phyloP scores from a whole-genome alignment of 2,888 invertebrate genomes.

The Psylliodes chrysocephalus region DNA sequence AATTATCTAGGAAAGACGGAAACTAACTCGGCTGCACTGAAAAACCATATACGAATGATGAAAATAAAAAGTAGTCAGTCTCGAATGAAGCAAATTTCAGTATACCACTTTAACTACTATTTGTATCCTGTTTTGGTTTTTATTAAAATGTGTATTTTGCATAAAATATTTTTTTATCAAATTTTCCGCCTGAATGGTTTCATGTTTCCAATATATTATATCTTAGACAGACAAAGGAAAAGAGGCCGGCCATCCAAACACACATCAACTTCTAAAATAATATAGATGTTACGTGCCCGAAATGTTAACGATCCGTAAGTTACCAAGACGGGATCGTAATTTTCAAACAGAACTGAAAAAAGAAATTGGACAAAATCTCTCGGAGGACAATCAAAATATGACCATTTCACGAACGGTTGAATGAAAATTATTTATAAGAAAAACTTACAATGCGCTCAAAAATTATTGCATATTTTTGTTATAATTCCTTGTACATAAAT shows the following conservation, averaged over 20 bases:
- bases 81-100: too few relatives aligned
- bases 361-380: conserved; percentile 12
- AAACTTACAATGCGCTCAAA: too few relatives aligned
- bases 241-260: conserved; percentile 15
- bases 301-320: conserved; percentile 25
- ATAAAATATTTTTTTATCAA: conserved; percentile 2
- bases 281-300: conserved; percentile 53
- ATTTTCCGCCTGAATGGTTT: neutral
- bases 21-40: too few relatives aligned
- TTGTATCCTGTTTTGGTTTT: neutral
- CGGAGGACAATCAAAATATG: neutral
- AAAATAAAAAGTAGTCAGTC: too few relatives aligned
- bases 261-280: conserved; percentile 54
- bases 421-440: too few relatives aligned
- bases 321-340: conserved; percentile 32
- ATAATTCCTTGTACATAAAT: too few relatives aligned
- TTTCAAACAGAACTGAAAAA: conserved; percentile 34
- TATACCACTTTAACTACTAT: too few relatives aligned
- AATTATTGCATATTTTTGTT: too few relatives aligned
- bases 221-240: neutral
- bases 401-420: neutral
- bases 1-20: too few relatives aligned
- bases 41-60: too few relatives aligned
- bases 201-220: conserved; percentile 16
- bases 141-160: conserved; percentile 6